Base-by-base conservation (phyloP, 2,888 invertebrate genomes). In the Pristionchus maxplancki region DNA sequence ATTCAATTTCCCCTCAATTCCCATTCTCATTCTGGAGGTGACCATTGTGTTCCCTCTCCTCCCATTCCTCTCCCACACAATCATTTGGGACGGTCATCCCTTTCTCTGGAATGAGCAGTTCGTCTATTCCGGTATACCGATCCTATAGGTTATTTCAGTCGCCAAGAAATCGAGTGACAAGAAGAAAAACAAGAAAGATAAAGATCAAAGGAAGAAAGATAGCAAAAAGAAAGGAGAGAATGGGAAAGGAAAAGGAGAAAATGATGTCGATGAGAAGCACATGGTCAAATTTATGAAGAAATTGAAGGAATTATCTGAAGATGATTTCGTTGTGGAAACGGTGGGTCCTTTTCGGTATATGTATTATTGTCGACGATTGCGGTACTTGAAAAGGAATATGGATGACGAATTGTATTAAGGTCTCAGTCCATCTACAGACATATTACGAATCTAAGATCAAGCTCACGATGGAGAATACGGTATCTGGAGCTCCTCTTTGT, bases 271-370 rank as follows among this genome's bases (percentile, higher is more conserved):
- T 44, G 44, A 48, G 78, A 78, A 40, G n/a, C 37, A 71, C 20
- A 78, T 78, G 78, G 78, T 40, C 44, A 78, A 78, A 40, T 78
- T 40, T 48, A 78, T 48, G 78, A 78, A 48, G 78, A 78, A 78
- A 20, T 48, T 78, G 78, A 40, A 78, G 13, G 44, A 78, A 78
- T 28, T 78, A 1, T n/a, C 78, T 15, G 78, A 78, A 28, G 78
- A 78, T 48, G 78, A 40, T 8, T 78, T 78, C 78, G 44, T 78
- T 24, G 78, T 78, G n/a, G 78, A 78, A 48, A 78, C 78, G 44
- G 78, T 78, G 3, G 44, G 78, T 24, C 40, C 11, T 15, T 11
- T 78, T 28, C 44, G 48, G 48, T 74, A 74, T 37, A 74, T 74
- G 13, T n/a, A 5, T 11, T 11, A 28, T 11, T 1, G 24, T 28